These are phyloP conservation scores for Agapornis roseicollis DNA, from an alignment of 2,113 vertebrate species.

Conservation along the genomic window DNA sequence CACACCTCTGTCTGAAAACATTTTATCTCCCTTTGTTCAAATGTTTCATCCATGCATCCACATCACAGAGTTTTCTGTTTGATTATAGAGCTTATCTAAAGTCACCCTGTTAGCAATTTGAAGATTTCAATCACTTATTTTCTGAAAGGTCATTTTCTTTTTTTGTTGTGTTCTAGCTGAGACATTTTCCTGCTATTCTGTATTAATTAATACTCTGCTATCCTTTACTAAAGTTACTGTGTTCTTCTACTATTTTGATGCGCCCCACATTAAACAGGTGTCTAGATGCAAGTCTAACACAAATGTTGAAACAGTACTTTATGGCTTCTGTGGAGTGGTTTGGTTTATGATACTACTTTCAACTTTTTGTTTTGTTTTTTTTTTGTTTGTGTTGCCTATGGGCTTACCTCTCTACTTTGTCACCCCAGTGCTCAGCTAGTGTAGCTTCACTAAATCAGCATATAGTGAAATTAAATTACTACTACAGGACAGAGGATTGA, in stretches of 20 bases:
- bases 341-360: background rate
- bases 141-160: background rate
- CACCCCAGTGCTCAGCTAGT: background rate
- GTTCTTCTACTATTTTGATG: background rate
- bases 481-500: background rate
- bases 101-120: background rate
- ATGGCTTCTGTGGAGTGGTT: background rate
- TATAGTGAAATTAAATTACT: background rate
- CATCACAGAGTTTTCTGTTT: background rate
- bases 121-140: slow-evolving; percentile 26
- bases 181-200: background rate
- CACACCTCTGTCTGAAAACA: background rate
- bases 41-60: background rate
- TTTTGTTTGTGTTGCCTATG: background rate
- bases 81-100: background rate
- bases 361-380: background rate
- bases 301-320: background rate
- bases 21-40: background rate
- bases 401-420: background rate
- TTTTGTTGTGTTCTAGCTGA: background rate
- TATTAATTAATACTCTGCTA: slow-evolving; percentile 36
- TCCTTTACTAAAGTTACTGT: background rate
- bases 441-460: background rate
- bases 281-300: background rate
- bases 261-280: background rate